Base-by-base conservation (phyloP, 2,113 vertebrate species). In the Muntiacus reevesi region DNA sequence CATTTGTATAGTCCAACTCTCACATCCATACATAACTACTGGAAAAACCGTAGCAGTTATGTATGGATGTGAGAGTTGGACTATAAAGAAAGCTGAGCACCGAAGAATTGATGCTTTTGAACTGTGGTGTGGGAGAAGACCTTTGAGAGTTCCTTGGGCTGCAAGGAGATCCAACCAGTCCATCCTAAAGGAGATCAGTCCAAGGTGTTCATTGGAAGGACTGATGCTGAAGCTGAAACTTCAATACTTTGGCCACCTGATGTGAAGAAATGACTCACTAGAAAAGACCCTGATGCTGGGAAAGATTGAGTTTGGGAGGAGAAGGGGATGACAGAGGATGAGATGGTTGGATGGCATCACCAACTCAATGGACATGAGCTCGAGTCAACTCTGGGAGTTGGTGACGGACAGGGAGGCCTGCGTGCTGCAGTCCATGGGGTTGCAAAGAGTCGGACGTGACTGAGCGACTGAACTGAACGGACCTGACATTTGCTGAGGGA, bases 361-460 rank as follows among this genome's bases (percentile, higher is more conserved):
- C 1, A 0, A 71, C 67, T 71, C 67, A 71, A 40, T 23, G n/a
- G n/a, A 71, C 11, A 40, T 23, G n/a, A 71, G n/a, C 36, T 40
- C 23, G 67, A 71, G 67, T 12, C 9, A 23, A 12, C 67, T 71
- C n/a, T 21, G n/a, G n/a, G 67, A 71, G 5, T 5, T 71, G 67
- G 19, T 71, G 67, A 71, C 21, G 67, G 64, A 40, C 67, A 71
- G 19, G 67, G 67, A 71, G 33, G n/a, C n/a, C 19, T 12, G 11
- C 4, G 5, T 71, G 67, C 19, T 71, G 19, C 19, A 40, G 67
- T 71, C 67, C 19, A 23, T 23, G 67, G n/a, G n/a, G 19, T 71
- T 5, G 2, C n/a, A 23, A 23, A 71, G 19, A 40, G 19, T 40
- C 0, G 1, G n/a, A 71, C 2, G 0, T 0, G 5, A 71, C 67